A percentile compares a stretch with the other conserved stretches of the same genome.
phyloP scores from a whole-genome alignment of 2,888 invertebrate genomes.

The Papilio elwesi region DNA sequence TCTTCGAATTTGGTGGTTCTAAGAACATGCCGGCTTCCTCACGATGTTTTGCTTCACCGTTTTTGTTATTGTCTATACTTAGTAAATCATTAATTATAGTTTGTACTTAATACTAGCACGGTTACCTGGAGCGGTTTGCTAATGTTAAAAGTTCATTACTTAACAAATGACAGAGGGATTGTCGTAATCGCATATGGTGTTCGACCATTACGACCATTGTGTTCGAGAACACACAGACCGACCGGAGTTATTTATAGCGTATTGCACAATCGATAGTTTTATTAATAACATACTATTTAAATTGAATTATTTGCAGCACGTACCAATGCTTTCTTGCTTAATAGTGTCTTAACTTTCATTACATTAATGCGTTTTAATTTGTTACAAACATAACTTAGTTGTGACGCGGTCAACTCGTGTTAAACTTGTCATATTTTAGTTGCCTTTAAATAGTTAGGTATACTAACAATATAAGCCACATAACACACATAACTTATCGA shows the following conservation, averaged over 20 bases:
- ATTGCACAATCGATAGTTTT: conserved; percentile 34
- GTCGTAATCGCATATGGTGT: conserved; percentile 8
- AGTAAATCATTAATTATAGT: too few species aligned
- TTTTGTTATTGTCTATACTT: too few species aligned
- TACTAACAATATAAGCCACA: too few species aligned
- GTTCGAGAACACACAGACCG: conserved; percentile 15
- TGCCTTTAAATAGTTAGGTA: too few species aligned
- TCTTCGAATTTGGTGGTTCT: too few species aligned
- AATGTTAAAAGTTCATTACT: conserved; percentile 19
- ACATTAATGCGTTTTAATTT: conserved; percentile 14
- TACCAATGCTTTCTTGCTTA: conserved; percentile 22
- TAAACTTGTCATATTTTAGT: not conserved
- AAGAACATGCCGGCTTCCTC: too few species aligned
- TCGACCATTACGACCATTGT: conserved; percentile 25
- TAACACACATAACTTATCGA: too few species aligned
- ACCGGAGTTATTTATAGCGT: conserved; percentile 19
- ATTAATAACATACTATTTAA: conserved; percentile 24
- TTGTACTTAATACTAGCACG: conserved; percentile 14
- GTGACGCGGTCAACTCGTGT: not conserved
- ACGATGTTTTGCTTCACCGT: too few species aligned
- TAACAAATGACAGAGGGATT: conserved; percentile 1
- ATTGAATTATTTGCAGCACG: conserved; percentile 32
- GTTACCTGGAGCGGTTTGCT: conserved; percentile 9
- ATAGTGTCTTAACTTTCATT: conserved; percentile 17
- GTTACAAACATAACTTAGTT: not conserved